Conservation (phyloP, 2,888 invertebrate species). For the Hydropsyche betteni region DNA sequence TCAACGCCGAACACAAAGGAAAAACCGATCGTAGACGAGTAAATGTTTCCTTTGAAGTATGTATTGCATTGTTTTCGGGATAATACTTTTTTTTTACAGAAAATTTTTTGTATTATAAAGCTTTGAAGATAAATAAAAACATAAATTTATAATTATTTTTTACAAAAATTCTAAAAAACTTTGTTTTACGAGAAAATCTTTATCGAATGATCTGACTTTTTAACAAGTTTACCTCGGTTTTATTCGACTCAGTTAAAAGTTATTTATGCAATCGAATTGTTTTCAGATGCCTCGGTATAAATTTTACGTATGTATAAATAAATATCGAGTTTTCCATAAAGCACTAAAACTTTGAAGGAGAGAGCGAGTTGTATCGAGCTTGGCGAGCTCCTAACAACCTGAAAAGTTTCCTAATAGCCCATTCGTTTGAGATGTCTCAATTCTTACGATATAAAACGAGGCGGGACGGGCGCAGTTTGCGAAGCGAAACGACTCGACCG, state of each 20-base stretch:
- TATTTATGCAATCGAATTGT: no score
- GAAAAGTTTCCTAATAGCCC: slow-evolving; percentile 47
- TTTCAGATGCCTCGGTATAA: background rate
- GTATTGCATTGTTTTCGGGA: no score
- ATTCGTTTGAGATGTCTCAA: slow-evolving; percentile 51
- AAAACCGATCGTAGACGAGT: background rate
- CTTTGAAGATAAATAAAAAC: no score
- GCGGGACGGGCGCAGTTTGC: background rate
- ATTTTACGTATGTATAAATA: slow-evolving; percentile 17
- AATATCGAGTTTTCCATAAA: slow-evolving; percentile 14
- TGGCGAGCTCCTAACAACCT: slow-evolving; percentile 12
- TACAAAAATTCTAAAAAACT: no score
- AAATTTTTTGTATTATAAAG: no score
- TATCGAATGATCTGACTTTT: no score
- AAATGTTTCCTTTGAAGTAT: background rate
- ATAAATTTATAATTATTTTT: no score
- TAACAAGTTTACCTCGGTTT: no score
- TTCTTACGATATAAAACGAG: slow-evolving; percentile 32
- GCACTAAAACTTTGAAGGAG: slow-evolving; percentile 1
- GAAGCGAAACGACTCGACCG: slow-evolving; percentile 22
- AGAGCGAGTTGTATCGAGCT: slow-evolving; percentile 24
- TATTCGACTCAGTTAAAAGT: no score
- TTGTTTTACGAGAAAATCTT: no score
- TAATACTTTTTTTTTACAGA: no score
- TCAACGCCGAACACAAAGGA: background rate